Percentiles rank a stretch among this genome's conserved stretches.
Conservation (phyloP, 2,113 vertebrate species). For the Patagioenas fasciata region DNA sequence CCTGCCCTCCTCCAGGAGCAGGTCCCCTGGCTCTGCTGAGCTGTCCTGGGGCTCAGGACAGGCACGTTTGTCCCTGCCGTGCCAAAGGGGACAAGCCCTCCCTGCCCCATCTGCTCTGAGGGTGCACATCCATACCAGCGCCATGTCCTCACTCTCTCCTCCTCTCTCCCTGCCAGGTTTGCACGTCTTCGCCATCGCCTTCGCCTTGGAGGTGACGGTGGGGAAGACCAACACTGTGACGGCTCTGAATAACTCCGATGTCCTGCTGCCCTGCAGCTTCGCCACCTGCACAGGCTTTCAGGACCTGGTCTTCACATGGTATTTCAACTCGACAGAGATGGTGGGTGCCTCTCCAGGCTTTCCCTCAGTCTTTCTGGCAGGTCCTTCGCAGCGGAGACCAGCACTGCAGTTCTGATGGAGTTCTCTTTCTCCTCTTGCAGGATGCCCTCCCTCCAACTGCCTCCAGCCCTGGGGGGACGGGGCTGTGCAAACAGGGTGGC, state of each 20-base stretch:
- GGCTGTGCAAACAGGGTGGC: neutral
- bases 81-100: neutral
- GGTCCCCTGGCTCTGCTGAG: too few species aligned
- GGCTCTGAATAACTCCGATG: conserved; percentile 87
- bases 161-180: conserved; percentile 39
- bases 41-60: neutral
- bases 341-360: neutral
- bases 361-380: neutral
- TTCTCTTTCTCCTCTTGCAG: neutral
- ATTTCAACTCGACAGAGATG: conserved; percentile 68
- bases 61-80: accelerated
- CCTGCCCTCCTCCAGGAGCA: neutral
- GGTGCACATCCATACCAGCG: accelerated
- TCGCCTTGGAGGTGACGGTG: conserved; percentile 86
- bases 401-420: accelerated
- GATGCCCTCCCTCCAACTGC: accelerated
- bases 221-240: conserved; percentile 85
- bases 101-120: neutral
- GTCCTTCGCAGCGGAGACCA: neutral
- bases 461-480: neutral
- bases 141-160: neutral
- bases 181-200: conserved; percentile 38
- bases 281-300: conserved; percentile 89
- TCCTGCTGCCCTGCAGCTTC: conserved; percentile 88
- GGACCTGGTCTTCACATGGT: conserved; percentile 88